phyloP scores from a whole-genome alignment of 2,888 invertebrate species.

The Trypoxylon attenuatum region DNA sequence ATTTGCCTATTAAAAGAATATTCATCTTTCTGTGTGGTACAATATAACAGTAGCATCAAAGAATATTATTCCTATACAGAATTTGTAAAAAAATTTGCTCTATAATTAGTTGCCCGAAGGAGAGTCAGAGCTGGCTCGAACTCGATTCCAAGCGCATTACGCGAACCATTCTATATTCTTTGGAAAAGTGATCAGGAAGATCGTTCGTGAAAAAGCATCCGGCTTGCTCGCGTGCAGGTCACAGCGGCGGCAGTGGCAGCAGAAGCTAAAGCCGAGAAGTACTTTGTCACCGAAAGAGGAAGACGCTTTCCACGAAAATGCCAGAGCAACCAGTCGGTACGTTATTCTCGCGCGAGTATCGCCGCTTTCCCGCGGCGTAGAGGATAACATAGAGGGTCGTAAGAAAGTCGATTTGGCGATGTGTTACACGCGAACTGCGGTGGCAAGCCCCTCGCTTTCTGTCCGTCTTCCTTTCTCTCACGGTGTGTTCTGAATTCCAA shows the following conservation, averaged over 20 bases:
- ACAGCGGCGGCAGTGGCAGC: conserved; percentile 45
- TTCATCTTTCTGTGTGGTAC: too few relatives aligned
- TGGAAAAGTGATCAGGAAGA: conserved; percentile 27
- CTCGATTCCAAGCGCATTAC: conserved; percentile 9
- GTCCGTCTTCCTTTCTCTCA: too few relatives aligned
- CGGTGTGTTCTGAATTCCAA: conserved; percentile 50
- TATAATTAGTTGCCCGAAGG: neutral
- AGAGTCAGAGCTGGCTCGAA: conserved; percentile 3
- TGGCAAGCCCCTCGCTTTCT: conserved; percentile 26
- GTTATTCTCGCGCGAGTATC: conserved; percentile 48
- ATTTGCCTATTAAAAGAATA: too few relatives aligned
- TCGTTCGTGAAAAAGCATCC: conserved; percentile 39
- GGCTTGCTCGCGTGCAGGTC: conserved; percentile 22
- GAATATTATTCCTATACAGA: too few relatives aligned
- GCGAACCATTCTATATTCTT: conserved; percentile 27
- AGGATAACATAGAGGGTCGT: conserved; percentile 56
- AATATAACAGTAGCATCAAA: neutral
- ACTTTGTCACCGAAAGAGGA: conserved; percentile 46
- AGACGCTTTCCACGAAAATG: conserved; percentile 41
- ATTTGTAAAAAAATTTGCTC: too few relatives aligned
- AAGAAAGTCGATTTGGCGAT: conserved; percentile 65
- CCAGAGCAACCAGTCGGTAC: conserved; percentile 55
- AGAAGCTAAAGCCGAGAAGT: conserved; percentile 40
- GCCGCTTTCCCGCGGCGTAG: conserved; percentile 44
- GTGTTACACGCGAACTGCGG: conserved; percentile 47